These are phyloP conservation scores for Pyralis farinalis DNA, from an alignment of 2,888 invertebrate species.

Conservation along the genomic window DNA sequence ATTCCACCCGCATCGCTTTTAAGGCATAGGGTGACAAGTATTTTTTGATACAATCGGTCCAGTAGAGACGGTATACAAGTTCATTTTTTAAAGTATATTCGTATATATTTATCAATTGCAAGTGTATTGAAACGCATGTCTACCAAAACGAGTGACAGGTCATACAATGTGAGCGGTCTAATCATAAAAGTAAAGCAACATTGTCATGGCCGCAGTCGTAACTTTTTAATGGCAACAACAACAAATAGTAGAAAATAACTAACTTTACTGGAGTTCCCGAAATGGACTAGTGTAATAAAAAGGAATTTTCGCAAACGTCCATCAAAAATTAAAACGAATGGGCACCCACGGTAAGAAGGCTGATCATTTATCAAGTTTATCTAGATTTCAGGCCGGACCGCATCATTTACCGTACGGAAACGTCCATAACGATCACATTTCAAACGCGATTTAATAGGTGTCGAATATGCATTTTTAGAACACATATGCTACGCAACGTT, in stretches of 20 bases:
- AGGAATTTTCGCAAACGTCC: constrained; percentile 39
- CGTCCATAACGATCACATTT: constrained; percentile 49
- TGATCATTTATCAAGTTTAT: constrained; percentile 64
- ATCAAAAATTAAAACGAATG: constrained; percentile 48
- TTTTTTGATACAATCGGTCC: constrained; percentile 6
- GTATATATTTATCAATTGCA: too few species aligned
- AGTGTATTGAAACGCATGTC: background rate
- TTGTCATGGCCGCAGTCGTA: constrained; percentile 27
- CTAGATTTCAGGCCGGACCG: constrained; percentile 56
- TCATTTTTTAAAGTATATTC: too few species aligned
- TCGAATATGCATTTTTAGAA: constrained; percentile 22
- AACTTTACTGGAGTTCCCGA: constrained; percentile 26
- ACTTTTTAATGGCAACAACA: constrained; percentile 31
- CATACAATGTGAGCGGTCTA: constrained; percentile 18
- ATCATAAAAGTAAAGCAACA: constrained; percentile 21
- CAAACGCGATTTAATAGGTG: constrained; percentile 38
- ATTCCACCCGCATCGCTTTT: constrained; percentile 35
- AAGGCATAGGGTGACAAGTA: constrained; percentile 26
- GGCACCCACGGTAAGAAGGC: constrained; percentile 39
- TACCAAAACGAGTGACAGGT: constrained; percentile 2
- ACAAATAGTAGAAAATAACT: constrained; percentile 15
- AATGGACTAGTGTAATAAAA: constrained; percentile 33
- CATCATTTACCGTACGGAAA: constrained; percentile 51
- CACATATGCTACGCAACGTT: too few species aligned
- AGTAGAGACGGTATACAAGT: too few species aligned